A percentile compares a stretch with the other conserved stretches of the same genome.
These are phyloP conservation scores for Zoanthus sociatus DNA, from an alignment of 92 coral and sea anemone genomes.

Conservation along the genomic window DNA sequence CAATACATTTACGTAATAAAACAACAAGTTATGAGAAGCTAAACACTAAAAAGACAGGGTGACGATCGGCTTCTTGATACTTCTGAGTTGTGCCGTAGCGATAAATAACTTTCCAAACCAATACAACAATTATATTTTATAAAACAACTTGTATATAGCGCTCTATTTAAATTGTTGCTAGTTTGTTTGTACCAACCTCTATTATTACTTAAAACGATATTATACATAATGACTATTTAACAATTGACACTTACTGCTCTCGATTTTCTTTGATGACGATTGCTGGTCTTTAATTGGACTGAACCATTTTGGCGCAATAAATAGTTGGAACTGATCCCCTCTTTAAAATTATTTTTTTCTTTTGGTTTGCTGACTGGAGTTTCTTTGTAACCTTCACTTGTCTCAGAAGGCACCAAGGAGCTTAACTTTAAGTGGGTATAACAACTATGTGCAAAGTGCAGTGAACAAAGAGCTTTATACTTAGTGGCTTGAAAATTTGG, in stretches of 20 bases:
- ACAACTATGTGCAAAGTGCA: conserved; percentile 1
- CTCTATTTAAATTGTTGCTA: background rate
- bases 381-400: background rate
- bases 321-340: conserved; percentile 18
- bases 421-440: background rate
- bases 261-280: background rate
- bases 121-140: background rate
- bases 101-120: background rate
- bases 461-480: conserved; percentile 21
- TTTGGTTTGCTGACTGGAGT: background rate
- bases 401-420: background rate
- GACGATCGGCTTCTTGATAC: background rate
- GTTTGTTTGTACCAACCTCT: background rate
- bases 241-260: conserved; percentile 23
- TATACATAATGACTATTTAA: conserved; percentile 6
- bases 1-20: background rate
- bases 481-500: too few relatives aligned
- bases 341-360: conserved; percentile 7
- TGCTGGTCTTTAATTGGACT: conserved; percentile 9
- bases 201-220: background rate
- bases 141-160: background rate
- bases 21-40: background rate
- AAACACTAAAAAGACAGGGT: background rate
- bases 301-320: conserved; percentile 8
- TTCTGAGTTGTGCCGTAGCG: background rate